phyloP scores from a whole-genome alignment of 2,888 invertebrate genomes.

The Pharmacophagus antenor region DNA sequence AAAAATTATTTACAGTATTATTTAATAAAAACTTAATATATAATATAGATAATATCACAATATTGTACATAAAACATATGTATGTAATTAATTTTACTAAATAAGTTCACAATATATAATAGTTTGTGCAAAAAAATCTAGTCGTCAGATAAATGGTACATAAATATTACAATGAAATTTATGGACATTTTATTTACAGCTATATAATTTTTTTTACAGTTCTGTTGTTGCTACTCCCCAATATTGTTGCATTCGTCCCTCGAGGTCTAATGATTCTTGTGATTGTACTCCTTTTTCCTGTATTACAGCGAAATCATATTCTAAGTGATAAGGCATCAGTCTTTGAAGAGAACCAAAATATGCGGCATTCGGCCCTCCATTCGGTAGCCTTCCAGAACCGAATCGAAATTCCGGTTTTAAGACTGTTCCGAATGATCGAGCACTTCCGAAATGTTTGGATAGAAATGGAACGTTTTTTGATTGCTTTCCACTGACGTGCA shows the following conservation, averaged over 20 bases:
- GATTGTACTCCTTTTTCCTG: constrained; percentile 85
- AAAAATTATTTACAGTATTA: constrained; percentile 38
- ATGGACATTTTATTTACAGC: constrained; percentile 72
- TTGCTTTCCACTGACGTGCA: constrained; percentile 72
- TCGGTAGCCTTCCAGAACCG: constrained; percentile 81
- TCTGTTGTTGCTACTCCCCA: constrained; percentile 95
- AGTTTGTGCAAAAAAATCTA: constrained; percentile 78
- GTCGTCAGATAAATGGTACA: constrained; percentile 75
- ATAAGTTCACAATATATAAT: constrained; percentile 71
- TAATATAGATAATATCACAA: constrained; percentile 57
- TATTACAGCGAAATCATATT: constrained; percentile 91
- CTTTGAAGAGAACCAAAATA: constrained; percentile 93
- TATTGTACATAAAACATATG: constrained; percentile 57
- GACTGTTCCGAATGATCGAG: constrained; percentile 87
- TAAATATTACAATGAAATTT: constrained; percentile 62
- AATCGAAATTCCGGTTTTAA: constrained; percentile 82
- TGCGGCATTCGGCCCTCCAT: constrained; percentile 91
- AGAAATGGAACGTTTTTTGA: constrained; percentile 78
- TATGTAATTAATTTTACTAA: constrained; percentile 38
- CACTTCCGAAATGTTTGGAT: constrained; percentile 89
- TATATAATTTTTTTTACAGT: constrained; percentile 72
- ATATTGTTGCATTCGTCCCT: constrained; percentile 92
- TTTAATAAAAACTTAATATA: constrained; percentile 36
- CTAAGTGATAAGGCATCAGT: constrained; percentile 89
- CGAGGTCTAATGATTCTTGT: constrained; percentile 89